Percentiles rank a stretch among this genome's conserved stretches.
Evolutionary conservation across 2,888 invertebrate species (phyloP).

Genomic region (Watsonalla binaria): DNA sequence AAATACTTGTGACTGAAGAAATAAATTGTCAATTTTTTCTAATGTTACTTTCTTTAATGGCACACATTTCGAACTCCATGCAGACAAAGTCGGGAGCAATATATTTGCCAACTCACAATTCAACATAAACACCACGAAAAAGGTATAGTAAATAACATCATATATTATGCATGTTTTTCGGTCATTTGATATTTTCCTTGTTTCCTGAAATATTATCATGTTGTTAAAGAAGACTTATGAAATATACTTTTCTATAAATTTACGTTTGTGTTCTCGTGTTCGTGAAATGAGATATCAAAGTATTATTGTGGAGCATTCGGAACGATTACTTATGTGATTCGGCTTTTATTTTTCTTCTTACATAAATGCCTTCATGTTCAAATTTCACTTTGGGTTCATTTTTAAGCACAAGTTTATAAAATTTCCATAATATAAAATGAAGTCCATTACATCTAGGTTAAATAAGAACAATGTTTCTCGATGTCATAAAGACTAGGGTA

Average conservation of each 20-base stretch:
- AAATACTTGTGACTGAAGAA: too few species aligned
- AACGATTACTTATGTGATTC: slow-evolving; percentile 20
- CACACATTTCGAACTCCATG: too few species aligned
- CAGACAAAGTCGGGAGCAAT: too few species aligned
- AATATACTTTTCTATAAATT: slow-evolving; percentile 47
- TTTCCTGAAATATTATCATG: slow-evolving; percentile 57
- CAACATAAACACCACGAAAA: neutral
- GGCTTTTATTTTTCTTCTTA: slow-evolving; percentile 12
- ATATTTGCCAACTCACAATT: too few species aligned
- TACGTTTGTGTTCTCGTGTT: slow-evolving; percentile 40
- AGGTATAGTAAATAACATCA: neutral
- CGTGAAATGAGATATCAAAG: slow-evolving; percentile 45
- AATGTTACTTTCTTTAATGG: too few species aligned
- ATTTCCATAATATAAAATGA: too few species aligned
- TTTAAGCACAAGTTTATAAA: too few species aligned
- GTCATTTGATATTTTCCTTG: slow-evolving; percentile 51
- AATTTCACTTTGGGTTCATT: neutral
- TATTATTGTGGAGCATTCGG: slow-evolving; percentile 26
- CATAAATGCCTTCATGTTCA: slow-evolving; percentile 1
- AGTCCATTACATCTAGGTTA: too few species aligned
- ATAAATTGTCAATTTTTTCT: too few species aligned
- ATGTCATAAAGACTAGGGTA: too few species aligned
- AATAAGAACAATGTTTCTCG: too few species aligned
- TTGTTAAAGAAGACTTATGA: slow-evolving; percentile 59
- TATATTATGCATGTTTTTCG: slow-evolving; percentile 26